These are phyloP conservation scores for Aurelia aurita DNA, from an alignment of 30 jellyfish, hydroid and myxozoan species.

Conservation along the genomic window DNA sequence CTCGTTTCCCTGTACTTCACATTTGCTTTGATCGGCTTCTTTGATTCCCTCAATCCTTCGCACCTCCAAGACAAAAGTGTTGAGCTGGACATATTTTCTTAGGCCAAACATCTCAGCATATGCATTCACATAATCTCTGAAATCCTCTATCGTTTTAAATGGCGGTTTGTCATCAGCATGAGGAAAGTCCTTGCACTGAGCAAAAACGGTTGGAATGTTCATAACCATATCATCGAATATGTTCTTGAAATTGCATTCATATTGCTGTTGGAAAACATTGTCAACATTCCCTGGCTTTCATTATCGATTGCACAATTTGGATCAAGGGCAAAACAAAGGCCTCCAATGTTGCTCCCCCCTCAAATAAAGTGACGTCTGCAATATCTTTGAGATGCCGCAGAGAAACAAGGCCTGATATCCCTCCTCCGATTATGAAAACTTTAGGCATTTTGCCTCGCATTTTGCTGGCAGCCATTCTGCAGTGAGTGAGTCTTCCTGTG, in stretches of 20 bases:
- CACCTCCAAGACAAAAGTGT: slow-evolving; percentile 44
- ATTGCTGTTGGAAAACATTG: slow-evolving; percentile 22
- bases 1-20: neutral
- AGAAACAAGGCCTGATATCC: slow-evolving; percentile 35
- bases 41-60: neutral
- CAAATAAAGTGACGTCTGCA: slow-evolving; percentile 24
- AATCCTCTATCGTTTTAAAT: slow-evolving; percentile 27
- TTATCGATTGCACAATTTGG: slow-evolving; percentile 24
- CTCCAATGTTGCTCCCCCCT: slow-evolving; percentile 33
- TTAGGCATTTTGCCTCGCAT: no score
- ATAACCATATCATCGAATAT: slow-evolving; percentile 26
- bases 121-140: slow-evolving; percentile 16
- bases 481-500: no score
- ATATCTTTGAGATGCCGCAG: slow-evolving; percentile 35
- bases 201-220: slow-evolving; percentile 24
- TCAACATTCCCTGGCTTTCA: slow-evolving; percentile 4
- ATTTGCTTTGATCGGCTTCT: neutral
- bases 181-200: slow-evolving; percentile 55
- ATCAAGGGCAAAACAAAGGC: slow-evolving; percentile 34
- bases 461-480: no score
- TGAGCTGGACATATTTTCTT: slow-evolving; percentile 1
- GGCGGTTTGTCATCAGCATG: slow-evolving; percentile 16
- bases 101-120: slow-evolving; percentile 20
- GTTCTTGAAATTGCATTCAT: slow-evolving; percentile 29
- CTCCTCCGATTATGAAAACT: slow-evolving; percentile 50